phyloP scores from a whole-genome alignment of 1,140 invertebrate genomes.

The Drosophila sechellia region DNA sequence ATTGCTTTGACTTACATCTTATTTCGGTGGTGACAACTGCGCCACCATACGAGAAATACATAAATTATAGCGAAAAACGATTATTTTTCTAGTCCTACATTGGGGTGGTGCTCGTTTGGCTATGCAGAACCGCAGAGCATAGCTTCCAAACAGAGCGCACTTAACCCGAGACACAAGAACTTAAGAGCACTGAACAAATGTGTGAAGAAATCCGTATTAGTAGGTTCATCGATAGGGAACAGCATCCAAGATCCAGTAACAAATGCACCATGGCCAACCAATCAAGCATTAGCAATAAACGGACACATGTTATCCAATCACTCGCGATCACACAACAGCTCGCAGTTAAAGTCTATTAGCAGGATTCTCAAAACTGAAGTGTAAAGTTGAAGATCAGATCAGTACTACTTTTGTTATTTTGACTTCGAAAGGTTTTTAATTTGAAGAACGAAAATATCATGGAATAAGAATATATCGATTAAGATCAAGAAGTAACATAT shows the following conservation, averaged over 20 bases:
- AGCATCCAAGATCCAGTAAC: slow-evolving; percentile 25
- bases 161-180: slow-evolving; percentile 10
- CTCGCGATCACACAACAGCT: slow-evolving; percentile 29
- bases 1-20: slow-evolving; percentile 28
- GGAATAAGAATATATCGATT: slow-evolving; percentile 25
- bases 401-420: slow-evolving; percentile 12
- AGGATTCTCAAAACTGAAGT: slow-evolving; percentile 18
- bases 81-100: slow-evolving; percentile 65
- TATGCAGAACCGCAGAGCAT: slow-evolving; percentile 56
- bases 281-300: slow-evolving; percentile 23
- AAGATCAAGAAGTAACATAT: slow-evolving; percentile 46
- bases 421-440: slow-evolving; percentile 21
- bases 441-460: slow-evolving; percentile 47
- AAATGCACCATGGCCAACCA: slow-evolving; percentile 39
- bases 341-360: slow-evolving; percentile 32
- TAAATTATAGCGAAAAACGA: slow-evolving; percentile 25
- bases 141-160: slow-evolving; percentile 64
- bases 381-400: slow-evolving; percentile 7
- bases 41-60: slow-evolving; percentile 34
- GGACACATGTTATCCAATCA: slow-evolving; percentile 60
- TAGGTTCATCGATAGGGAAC: slow-evolving; percentile 14
- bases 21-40: slow-evolving; percentile 44
- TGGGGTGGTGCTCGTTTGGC: slow-evolving; percentile 65
- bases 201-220: slow-evolving; percentile 31
- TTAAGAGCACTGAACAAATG: slow-evolving; percentile 33